Conservation (phyloP, 2,113 vertebrate species). For the Chaetorhynchus papuensis region DNA sequence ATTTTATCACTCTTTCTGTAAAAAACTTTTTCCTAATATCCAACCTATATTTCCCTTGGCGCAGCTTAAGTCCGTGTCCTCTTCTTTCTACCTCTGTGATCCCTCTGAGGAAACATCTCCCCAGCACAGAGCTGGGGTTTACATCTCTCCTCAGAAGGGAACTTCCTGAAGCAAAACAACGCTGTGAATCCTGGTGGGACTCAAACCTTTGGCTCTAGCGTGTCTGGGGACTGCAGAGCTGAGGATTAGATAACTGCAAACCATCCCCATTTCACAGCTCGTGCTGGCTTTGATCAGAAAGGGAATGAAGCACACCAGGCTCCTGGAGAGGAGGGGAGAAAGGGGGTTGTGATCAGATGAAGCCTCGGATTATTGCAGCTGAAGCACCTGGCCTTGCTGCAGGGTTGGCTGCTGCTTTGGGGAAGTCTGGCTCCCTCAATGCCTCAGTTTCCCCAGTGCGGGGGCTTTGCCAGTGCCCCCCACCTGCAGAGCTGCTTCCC, state of each 20-base stretch:
- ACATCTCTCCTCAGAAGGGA: background rate
- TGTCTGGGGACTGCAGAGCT: conserved; percentile 17
- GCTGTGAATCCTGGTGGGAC: background rate
- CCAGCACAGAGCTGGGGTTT: background rate
- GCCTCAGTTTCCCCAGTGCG: background rate
- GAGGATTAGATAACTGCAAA: conserved; percentile 49
- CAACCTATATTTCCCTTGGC: no score
- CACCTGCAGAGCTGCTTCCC: background rate
- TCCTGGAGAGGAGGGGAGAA: background rate
- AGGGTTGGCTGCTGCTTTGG: background rate
- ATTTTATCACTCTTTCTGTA: no score
- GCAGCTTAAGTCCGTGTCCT: no score
- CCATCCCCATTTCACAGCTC: background rate
- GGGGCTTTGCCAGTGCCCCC: background rate
- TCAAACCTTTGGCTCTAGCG: background rate
- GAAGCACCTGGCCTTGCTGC: background rate
- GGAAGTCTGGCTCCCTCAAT: rapidly evolving
- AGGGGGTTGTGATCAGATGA: background rate
- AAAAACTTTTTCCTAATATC: no score
- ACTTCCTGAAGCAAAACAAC: background rate
- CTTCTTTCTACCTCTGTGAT: background rate
- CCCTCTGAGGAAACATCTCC: background rate
- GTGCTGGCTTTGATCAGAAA: background rate
- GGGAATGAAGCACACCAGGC: background rate
- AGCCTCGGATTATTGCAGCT: background rate